Conservation (phyloP, 1,140 invertebrate genomes). For the Coptotermes formosanus region DNA sequence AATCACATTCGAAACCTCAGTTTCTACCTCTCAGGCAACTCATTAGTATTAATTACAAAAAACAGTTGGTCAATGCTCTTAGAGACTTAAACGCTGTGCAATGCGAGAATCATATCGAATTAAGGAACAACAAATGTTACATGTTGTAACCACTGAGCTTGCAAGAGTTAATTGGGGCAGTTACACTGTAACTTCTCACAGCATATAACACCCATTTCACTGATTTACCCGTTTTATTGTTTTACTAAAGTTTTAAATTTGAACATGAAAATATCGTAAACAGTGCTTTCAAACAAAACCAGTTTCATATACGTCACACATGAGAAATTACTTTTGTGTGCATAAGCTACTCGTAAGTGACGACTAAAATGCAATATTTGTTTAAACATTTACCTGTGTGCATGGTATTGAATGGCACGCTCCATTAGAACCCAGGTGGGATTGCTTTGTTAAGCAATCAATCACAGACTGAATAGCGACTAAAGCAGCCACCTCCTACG, state of each 20-base stretch:
- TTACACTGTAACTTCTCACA: no score
- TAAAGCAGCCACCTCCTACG: neutral
- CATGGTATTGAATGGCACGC: slow-evolving; percentile 1
- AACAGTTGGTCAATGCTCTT: no score
- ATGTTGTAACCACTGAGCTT: no score
- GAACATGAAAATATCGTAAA: neutral
- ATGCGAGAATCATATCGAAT: no score
- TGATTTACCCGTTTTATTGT: no score
- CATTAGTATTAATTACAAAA: no score
- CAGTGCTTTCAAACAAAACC: neutral
- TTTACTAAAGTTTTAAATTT: neutral
- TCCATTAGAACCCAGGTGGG: slow-evolving; percentile 4
- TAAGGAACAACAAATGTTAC: no score
- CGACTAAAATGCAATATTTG: slow-evolving; percentile 10
- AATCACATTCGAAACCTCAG: no score
- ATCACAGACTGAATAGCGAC: neutral
- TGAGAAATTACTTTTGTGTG: neutral
- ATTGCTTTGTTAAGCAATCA: slow-evolving; percentile 12
- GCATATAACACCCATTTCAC: no score
- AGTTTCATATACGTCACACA: neutral
- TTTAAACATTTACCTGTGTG: neutral
- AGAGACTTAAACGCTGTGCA: no score
- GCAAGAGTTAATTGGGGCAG: no score
- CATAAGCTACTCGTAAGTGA: neutral
- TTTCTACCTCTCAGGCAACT: no score